A percentile compares a stretch with the other conserved stretches of the same genome.
phyloP scores from a whole-genome alignment of 2,113 vertebrate species.

The Limnothrissa miodon region DNA sequence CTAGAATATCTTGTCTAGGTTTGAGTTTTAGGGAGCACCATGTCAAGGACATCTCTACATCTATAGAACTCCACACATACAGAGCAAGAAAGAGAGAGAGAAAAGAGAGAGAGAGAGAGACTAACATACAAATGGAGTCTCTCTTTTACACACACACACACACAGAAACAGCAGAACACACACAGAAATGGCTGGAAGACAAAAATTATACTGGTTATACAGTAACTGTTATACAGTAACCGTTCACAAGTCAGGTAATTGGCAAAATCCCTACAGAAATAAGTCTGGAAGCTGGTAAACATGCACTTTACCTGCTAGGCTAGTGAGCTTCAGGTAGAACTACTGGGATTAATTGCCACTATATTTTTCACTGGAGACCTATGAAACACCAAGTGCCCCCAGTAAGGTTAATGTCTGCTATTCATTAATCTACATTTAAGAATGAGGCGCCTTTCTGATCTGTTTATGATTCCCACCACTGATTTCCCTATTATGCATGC shows the following conservation, averaged over 20 bases:
- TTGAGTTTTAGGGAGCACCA: constrained; percentile 52
- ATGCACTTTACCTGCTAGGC: constrained; percentile 9
- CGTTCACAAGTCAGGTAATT: neutral
- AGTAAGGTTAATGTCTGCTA: neutral
- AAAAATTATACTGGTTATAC: neutral
- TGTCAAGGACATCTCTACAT: constrained; percentile 18
- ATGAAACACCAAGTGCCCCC: neutral
- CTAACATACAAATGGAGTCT: neutral
- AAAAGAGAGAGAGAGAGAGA: neutral
- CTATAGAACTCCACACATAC: neutral
- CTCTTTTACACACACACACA: neutral
- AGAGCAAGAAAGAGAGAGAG: neutral
- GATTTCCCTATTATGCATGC: constrained; percentile 65
- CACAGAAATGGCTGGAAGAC: neutral
- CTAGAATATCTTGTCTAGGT: constrained; percentile 71
- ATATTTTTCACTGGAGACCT: neutral
- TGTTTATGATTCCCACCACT: constrained; percentile 18
- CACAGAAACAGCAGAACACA: neutral
- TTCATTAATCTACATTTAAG: constrained; percentile 6
- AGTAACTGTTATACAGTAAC: neutral
- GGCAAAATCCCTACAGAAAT: neutral
- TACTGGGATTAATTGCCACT: neutral
- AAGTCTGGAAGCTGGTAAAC: neutral
- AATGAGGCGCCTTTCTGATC: neutral
- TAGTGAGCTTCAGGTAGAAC: neutral